Evolutionary conservation across 1,140 invertebrate species (phyloP), one percentile per base, ranked within the genome.

Genomic region (Penaeus chinensis): DNA sequence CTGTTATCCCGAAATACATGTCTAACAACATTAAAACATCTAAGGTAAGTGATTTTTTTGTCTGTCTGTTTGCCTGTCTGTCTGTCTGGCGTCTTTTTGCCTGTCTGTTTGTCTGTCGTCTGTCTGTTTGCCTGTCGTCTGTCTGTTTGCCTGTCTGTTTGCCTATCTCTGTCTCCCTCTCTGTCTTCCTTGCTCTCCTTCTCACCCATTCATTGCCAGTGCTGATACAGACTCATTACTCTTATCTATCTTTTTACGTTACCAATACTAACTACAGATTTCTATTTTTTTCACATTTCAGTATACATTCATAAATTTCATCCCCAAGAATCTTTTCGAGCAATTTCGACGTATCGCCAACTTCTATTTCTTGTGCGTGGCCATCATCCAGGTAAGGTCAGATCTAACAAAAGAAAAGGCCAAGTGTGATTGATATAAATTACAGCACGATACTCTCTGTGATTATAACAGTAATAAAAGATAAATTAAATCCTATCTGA

Each of bases 291-390:
- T 78, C 19, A 61, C n/a, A 13, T 87, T 87, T 60, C 88, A 91
- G 94, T 98, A 98, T 91, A 96, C 96, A 20, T 20, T 95, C 82
- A 94, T 95, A 92, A 96, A 94, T 91, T 97, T 97, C 91, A 89
- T 97, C 74, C 96, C 96, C 63, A 96, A 96, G 92, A 97, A 97
- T 93, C 91, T 98, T 60, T 94, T 95, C 90, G 96, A 97, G 91
- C 96, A 98, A 92, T 97, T 98, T 91, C 93, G 96, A 3, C 93
- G 96, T 86, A 93, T 97, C 54, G 96, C 96, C 37, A 97, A 97
- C 92, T 96, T 97, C 90, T 98, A 97, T 91, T 98, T 98, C 91
- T 93, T 97, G 0, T 92, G 95, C 76, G 94, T 96, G 82, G 94
- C 94, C 19, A 91, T 96, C n/a, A 94, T 96, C 84, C 93, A 95